A percentile compares a stretch with the other conserved stretches of the same genome.
Evolutionary conservation across 2,888 invertebrate genomes (phyloP).

Genomic region (Heliconius erato): DNA sequence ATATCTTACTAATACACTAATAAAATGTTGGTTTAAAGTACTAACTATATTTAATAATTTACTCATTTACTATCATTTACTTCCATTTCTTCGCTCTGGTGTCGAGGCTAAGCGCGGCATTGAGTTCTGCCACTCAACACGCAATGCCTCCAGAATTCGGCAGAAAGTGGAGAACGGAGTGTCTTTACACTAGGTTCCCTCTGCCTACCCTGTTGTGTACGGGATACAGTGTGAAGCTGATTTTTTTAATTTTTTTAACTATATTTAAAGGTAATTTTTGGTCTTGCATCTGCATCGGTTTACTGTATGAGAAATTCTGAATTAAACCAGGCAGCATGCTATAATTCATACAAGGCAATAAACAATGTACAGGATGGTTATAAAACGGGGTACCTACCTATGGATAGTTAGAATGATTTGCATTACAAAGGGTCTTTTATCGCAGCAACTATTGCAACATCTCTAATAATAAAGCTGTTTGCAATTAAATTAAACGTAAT

Average conservation of each 20-base stretch:
- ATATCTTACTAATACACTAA: neutral
- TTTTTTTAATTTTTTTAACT: no score
- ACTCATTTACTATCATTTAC: no score
- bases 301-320: constrained; percentile 26
- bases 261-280: neutral
- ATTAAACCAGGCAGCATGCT: constrained; percentile 24
- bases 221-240: no score
- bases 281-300: constrained; percentile 30
- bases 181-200: no score
- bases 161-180: no score
- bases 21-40: neutral
- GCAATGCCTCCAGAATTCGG: no score
- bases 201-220: no score
- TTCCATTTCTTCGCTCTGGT: no score
- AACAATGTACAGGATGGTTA: constrained; percentile 45
- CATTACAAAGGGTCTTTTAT: constrained; percentile 50
- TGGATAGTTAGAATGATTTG: constrained; percentile 53
- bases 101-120: no score
- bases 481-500: constrained; percentile 9
- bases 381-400: constrained; percentile 24
- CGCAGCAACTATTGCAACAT: constrained; percentile 39
- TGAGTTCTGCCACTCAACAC: no score
- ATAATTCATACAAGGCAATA: constrained; percentile 42
- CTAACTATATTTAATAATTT: no score
- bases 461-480: constrained; percentile 4